Base-by-base conservation (phyloP, 2,888 invertebrate species). In the Pollenia griseotomentosa region DNA sequence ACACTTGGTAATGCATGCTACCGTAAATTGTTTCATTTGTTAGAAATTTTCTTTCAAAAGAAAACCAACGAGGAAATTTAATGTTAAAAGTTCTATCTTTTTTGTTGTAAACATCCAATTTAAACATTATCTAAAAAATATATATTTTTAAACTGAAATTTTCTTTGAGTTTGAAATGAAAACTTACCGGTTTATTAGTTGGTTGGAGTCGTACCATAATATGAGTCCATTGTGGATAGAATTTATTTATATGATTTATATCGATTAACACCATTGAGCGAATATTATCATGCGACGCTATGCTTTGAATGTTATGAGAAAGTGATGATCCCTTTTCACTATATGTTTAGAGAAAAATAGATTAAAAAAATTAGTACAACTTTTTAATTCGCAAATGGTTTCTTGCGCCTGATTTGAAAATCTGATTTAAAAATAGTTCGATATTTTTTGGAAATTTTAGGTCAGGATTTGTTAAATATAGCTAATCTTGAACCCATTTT, bases 201-300 rank as follows among this genome's bases (percentile, higher is more conserved):
- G 96, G 95, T 42, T 95, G 94, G 40, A 97, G 94, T 91, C 95
- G 95, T 40, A 97, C 94, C 11, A 97, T 92, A 7, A 97, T 94
- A 91, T 97, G 97, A 0, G 96, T 95, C 94, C 96, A 95, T 46
- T 94, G 93, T 0, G 94, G 94, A 86, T 95, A 93, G 1, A 93
- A 93, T 74, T 94, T 93, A 88, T 94, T 95, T 10, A 97, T 90
- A 83, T 95, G 94, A 55, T 95, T 94, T 65, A 97, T 92, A 90
- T 96, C 94, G 3, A 97, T 86, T 1, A 92, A 0, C 0, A 95
- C 94, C 16, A 94, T 89, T 88, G 94, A 94, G 40, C 95, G 93
- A 74, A 93, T 93, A 9, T 89, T 86, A 12, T 80, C 83, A 10
- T 91, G 91, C 65, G 95, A 95, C 2, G 96, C 95, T 42, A 94